Conservation (phyloP, 1,140 invertebrate genomes). For the Cherax quadricarinatus region DNA sequence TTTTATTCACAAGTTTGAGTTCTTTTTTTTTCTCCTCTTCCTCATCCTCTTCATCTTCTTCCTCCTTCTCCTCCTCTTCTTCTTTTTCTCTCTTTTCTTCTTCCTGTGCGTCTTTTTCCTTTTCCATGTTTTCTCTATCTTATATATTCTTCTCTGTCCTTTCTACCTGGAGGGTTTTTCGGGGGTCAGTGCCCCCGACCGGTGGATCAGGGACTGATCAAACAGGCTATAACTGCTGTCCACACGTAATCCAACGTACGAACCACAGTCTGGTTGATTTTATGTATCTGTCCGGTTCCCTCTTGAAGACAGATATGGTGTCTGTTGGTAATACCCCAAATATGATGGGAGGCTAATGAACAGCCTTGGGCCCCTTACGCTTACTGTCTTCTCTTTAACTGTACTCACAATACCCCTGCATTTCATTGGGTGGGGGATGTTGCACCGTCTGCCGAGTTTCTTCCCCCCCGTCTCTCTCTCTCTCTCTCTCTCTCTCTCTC, state of each 20-base stretch:
- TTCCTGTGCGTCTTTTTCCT: neutral
- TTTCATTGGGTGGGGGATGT: no score
- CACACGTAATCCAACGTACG: no score
- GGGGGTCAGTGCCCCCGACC: no score
- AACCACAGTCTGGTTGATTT: no score
- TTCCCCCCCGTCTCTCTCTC: neutral
- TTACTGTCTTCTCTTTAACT: neutral
- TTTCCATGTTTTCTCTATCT: neutral
- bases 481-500: neutral
- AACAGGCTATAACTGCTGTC: no score
- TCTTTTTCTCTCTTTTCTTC: neutral
- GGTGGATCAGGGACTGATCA: no score
- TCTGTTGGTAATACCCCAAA: no score
- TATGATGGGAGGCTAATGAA: no score
- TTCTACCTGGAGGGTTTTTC: no score
- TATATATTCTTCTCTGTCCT: neutral
- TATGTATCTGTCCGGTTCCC: no score
- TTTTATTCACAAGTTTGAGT: neutral
- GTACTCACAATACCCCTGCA: neutral
- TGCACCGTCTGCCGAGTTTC: neutral
- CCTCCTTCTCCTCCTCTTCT: neutral
- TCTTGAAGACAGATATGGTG: no score
- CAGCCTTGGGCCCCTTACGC: no score
- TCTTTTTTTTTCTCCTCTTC: neutral
- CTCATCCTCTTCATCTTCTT: neutral